Evolutionary conservation across 2,113 vertebrate species (phyloP).

Genomic region (Hyaena hyaena): DNA sequence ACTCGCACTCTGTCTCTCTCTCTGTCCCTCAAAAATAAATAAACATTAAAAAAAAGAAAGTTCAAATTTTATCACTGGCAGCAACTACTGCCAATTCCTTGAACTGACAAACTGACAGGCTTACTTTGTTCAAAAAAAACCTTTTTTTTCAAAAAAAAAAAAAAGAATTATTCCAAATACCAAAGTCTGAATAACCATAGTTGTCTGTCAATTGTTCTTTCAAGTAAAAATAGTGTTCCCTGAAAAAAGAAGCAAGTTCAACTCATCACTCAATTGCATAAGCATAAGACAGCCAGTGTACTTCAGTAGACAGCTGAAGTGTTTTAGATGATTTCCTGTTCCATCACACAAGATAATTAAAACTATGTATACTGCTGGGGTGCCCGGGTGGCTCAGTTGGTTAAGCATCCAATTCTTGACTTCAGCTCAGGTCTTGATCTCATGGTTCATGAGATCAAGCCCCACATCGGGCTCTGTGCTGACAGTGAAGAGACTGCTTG

Average conservation of each 20-base stretch:
- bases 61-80: background rate
- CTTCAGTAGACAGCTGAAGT: background rate
- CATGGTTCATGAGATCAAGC: too few species aligned
- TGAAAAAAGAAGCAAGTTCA: background rate
- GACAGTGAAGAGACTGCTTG: too few species aligned
- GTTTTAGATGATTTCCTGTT: background rate
- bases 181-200: slow-evolving; percentile 12
- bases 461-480: too few species aligned
- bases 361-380: background rate
- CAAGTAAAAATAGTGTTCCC: slow-evolving; percentile 46
- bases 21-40: too few species aligned
- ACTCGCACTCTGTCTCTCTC: too few species aligned
- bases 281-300: background rate
- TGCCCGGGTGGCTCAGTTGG: too few species aligned
- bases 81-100: slow-evolving; percentile 15
- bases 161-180: background rate
- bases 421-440: too few species aligned
- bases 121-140: slow-evolving; percentile 9
- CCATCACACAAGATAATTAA: background rate
- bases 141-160: slow-evolving; percentile 11
- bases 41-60: background rate
- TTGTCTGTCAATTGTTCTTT: slow-evolving; percentile 59
- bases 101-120: slow-evolving; percentile 46
- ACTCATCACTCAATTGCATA: background rate
- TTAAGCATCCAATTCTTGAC: too few species aligned